Percentiles rank a stretch among this genome's conserved stretches.
Conservation (phyloP, 2,113 vertebrate genomes). For the Archocentrus centrarchus region DNA sequence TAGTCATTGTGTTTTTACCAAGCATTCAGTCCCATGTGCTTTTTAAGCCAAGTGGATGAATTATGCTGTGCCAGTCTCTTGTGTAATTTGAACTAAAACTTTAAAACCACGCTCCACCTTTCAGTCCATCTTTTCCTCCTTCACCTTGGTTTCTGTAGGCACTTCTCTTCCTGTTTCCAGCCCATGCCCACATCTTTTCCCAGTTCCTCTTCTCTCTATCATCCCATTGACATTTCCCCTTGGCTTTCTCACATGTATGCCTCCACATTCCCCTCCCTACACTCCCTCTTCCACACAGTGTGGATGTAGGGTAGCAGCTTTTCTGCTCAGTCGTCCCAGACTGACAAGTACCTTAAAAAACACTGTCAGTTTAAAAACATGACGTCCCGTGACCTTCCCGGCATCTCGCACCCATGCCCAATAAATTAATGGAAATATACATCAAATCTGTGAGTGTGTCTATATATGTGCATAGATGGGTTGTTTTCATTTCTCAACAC, state of each 20-base stretch:
- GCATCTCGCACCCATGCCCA: constrained; percentile 49
- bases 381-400: constrained; percentile 62
- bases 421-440: constrained; percentile 76
- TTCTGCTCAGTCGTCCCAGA: constrained; percentile 72
- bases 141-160: neutral
- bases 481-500: constrained; percentile 1
- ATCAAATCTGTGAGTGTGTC: constrained; percentile 39
- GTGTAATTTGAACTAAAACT: neutral
- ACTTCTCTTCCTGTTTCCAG: neutral
- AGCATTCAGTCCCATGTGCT: neutral
- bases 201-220: neutral
- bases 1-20: neutral
- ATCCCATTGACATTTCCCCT: neutral
- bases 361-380: constrained; percentile 77
- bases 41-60: too few relatives aligned
- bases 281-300: constrained; percentile 32
- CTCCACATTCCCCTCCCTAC: constrained; percentile 5
- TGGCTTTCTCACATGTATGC: neutral
- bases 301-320: constrained; percentile 59
- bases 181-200: neutral
- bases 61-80: too few relatives aligned
- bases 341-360: constrained; percentile 78
- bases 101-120: neutral
- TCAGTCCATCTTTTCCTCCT: neutral
- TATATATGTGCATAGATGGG: neutral